Conservation (phyloP, 1,140 invertebrate genomes). For the Tribolium castaneum region DNA sequence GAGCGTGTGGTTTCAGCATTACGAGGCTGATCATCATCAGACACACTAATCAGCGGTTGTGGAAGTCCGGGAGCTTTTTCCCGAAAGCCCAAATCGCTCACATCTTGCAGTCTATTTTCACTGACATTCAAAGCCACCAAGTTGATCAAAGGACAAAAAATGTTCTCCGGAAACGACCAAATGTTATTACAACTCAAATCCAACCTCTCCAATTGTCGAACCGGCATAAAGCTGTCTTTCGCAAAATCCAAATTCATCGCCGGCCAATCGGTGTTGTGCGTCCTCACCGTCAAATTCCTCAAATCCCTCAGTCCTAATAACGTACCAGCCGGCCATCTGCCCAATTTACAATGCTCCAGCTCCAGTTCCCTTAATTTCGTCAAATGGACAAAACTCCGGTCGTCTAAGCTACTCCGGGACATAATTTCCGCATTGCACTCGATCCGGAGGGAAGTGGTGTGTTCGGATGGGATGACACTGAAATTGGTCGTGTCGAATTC, state of each 20-base stretch:
- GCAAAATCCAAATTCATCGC: constrained; percentile 82
- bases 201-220: constrained; percentile 80
- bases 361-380: constrained; percentile 80
- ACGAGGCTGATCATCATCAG: constrained; percentile 64
- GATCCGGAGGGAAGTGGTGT: constrained; percentile 82
- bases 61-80: constrained; percentile 69
- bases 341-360: constrained; percentile 87
- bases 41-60: constrained; percentile 73
- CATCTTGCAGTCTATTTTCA: constrained; percentile 85
- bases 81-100: constrained; percentile 82
- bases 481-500: constrained; percentile 89
- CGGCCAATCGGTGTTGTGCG: constrained; percentile 82
- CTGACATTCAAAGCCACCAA: constrained; percentile 84
- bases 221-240: constrained; percentile 76
- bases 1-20: constrained; percentile 64
- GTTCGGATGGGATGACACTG: constrained; percentile 84
- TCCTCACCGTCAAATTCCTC: constrained; percentile 83
- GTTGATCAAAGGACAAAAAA: constrained; percentile 85
- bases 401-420: constrained; percentile 78
- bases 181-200: constrained; percentile 91
- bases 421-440: constrained; percentile 81
- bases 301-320: constrained; percentile 80
- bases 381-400: constrained; percentile 83
- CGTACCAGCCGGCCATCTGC: constrained; percentile 78
- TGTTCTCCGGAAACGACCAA: constrained; percentile 84